Conservation (phyloP, 2,797 vertebrate genomes). For the Protonibea diacanthus region DNA sequence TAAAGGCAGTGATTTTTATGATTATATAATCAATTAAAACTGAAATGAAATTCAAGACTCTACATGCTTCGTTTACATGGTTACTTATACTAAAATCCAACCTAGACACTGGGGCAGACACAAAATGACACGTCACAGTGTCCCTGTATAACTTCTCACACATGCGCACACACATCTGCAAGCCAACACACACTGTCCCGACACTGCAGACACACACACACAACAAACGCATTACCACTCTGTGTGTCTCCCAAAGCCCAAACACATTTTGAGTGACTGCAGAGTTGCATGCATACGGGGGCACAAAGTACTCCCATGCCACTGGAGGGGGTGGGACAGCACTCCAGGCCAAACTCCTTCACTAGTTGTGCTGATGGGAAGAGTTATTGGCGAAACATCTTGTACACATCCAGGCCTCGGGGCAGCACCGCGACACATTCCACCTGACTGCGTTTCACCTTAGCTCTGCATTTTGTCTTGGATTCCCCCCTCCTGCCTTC, state of each 20-base stretch:
- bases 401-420: slow-evolving; percentile 51
- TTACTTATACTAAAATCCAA: no score
- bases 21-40: background rate
- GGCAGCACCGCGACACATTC: slow-evolving; percentile 41
- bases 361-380: slow-evolving; percentile 54
- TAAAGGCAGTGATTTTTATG: background rate
- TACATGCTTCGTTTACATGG: background rate
- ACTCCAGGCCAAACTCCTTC: slow-evolving; percentile 50
- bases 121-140: background rate
- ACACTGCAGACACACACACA: background rate
- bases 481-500: slow-evolving; percentile 11
- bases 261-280: slow-evolving; percentile 10
- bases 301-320: slow-evolving; percentile 30
- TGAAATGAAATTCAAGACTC: background rate
- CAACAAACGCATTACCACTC: background rate
- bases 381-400: slow-evolving; percentile 62
- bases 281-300: background rate
- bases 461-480: slow-evolving; percentile 65
- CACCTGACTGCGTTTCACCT: slow-evolving; percentile 66
- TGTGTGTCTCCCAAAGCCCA: slow-evolving; percentile 1
- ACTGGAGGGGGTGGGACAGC: slow-evolving; percentile 7
- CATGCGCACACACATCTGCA: background rate
- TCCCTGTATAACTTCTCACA: background rate
- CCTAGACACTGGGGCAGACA: background rate
- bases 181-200: background rate